Evolutionary conservation across 2,113 vertebrate genomes (phyloP).

Genomic region (Python bivittatus): DNA sequence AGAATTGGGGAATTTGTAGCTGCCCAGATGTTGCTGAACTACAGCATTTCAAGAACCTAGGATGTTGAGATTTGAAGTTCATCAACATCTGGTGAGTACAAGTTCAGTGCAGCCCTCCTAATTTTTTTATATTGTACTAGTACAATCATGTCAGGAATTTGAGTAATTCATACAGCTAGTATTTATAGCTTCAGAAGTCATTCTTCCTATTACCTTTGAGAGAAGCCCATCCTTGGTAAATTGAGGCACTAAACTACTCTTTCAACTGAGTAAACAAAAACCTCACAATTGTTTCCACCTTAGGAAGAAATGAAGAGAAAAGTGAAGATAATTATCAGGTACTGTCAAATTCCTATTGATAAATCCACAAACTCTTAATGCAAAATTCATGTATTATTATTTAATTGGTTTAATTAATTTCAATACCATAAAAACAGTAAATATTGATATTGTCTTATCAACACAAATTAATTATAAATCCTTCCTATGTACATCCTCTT

Average conservation of each 20-base stretch:
- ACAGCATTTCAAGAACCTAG: background rate
- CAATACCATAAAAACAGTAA: background rate
- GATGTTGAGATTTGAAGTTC: background rate
- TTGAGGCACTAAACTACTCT: background rate
- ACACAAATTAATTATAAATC: background rate
- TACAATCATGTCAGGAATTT: background rate
- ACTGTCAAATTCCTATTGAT: background rate
- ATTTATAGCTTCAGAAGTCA: background rate
- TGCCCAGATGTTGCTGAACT: background rate
- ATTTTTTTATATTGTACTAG: background rate
- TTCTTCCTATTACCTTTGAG: background rate
- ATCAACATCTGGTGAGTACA: background rate
- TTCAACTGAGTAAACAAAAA: background rate
- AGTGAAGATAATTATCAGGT: conserved; percentile 9
- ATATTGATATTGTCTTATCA: background rate
- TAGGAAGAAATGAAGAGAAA: conserved; percentile 45
- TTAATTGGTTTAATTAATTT: background rate
- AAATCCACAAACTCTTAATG: background rate
- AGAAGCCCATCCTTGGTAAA: background rate
- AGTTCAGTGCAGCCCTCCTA: background rate
- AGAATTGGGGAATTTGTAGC: background rate
- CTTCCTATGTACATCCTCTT: background rate
- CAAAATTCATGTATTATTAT: background rate
- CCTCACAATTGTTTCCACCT: conserved; percentile 39
- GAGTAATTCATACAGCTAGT: background rate